phyloP scores from a whole-genome alignment of 2,797 vertebrate genomes.

The Lepus townsendii region DNA sequence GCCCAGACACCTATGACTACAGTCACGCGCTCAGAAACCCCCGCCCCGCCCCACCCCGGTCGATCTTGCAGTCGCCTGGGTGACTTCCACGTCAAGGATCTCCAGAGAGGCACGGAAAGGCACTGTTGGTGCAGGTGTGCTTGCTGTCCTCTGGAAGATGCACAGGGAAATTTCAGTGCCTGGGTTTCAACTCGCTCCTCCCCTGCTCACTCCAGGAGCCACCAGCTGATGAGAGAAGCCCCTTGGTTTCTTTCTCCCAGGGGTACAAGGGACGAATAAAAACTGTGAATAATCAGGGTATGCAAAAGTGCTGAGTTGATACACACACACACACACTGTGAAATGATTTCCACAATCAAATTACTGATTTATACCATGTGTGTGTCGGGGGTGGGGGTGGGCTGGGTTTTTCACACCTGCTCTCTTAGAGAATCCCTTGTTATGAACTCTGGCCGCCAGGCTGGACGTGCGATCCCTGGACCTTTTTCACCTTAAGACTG shows the following conservation, averaged over 20 bases:
- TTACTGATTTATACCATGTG: background rate
- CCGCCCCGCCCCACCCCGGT: background rate
- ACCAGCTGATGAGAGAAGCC: background rate
- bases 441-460: too few species aligned
- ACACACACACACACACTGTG: background rate
- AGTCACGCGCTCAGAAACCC: too few species aligned
- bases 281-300: background rate
- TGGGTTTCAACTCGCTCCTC: background rate
- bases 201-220: rapidly evolving
- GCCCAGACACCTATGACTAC: rapidly evolving
- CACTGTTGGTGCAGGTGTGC: rapidly evolving
- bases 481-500: background rate
- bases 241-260: background rate
- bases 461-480: background rate
- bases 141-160: background rate
- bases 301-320: background rate
- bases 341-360: background rate
- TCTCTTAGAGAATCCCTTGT: background rate
- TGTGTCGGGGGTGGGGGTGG: background rate
- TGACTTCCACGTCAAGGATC: background rate
- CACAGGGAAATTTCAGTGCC: too few species aligned
- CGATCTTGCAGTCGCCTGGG: background rate
- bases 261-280: background rate
- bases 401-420: background rate
- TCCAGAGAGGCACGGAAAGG: background rate